Percentiles rank a stretch among this genome's conserved stretches.
Conservation (phyloP, 1,140 invertebrate genomes). For the Pseudomyrmex concolor region DNA sequence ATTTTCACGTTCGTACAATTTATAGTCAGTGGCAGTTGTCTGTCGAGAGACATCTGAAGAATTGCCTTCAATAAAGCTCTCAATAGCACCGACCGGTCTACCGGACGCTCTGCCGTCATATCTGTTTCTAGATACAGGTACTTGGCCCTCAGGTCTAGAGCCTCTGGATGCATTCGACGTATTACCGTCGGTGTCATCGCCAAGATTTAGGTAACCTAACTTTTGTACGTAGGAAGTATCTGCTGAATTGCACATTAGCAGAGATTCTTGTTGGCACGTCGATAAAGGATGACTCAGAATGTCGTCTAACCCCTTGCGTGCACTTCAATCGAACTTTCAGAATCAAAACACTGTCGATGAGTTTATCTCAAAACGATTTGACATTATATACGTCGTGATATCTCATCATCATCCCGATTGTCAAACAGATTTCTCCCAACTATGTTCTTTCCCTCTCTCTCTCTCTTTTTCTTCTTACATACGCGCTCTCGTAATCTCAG, state of each 20-base stretch:
- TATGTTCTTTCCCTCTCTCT: not conserved
- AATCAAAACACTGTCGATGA: not conserved
- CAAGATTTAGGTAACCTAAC: constrained; percentile 82
- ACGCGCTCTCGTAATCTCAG: constrained; percentile 55
- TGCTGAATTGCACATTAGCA: constrained; percentile 83
- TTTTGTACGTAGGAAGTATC: constrained; percentile 83
- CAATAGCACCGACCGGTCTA: constrained; percentile 83
- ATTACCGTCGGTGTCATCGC: constrained; percentile 77
- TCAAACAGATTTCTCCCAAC: constrained; percentile 48
- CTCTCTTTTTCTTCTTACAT: constrained; percentile 44
- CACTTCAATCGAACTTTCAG: not conserved
- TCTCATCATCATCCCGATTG: constrained; percentile 38
- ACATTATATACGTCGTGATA: constrained; percentile 47
- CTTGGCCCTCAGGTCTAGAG: constrained; percentile 81
- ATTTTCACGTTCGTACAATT: constrained; percentile 88
- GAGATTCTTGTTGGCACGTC: constrained; percentile 50
- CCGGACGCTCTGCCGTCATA: constrained; percentile 64
- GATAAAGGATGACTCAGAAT: constrained; percentile 24
- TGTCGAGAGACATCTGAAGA: constrained; percentile 65
- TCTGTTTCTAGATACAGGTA: constrained; percentile 77
- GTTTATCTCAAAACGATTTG: not conserved
- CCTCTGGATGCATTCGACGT: constrained; percentile 64
- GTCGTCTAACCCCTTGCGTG: not conserved
- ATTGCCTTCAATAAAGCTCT: constrained; percentile 85
- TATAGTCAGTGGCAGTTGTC: constrained; percentile 84